Base-by-base conservation (phyloP, 2,888 invertebrate genomes). In the Plebejus argus region DNA sequence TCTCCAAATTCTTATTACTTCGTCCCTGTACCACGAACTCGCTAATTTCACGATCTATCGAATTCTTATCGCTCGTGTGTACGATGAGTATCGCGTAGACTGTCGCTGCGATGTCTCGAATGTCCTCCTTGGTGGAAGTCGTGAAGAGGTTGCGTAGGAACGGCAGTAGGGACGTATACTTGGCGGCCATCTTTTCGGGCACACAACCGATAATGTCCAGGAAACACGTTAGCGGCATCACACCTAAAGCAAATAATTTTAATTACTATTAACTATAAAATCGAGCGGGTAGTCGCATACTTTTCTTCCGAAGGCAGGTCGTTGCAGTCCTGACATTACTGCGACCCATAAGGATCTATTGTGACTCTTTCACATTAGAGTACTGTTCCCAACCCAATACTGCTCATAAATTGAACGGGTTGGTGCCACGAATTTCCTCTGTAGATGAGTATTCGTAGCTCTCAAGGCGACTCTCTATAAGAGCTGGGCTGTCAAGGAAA, bases 131-230 rank as follows among this genome's bases (percentile, higher is more conserved):
- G 8, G 96, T 96, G 81, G 91, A 93, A 74, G 96, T 96, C 20
- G 95, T 95, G 76, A 97, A 92, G 1, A 96, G 89, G 79, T 95
- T 95, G 83, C 95, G 91, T 1, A 97, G 86, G 95, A 97, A 97
- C 6, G 95, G 94, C 18, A 96, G 85, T 23, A 97, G 95, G 53
- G 93, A 95, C 2, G 95, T 90, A 86, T 97, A 96, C 80, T 95
- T 95, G 53, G 95, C 85, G 0, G 96, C 95, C 84, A 98, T 95
- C 78, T 95, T 90, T 33, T 96, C 95, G 0, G 98, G 97, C 12
- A 97, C 95, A 79, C 97, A 97, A 66, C 98, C 98, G n/a, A 98
- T 94, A 33, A 98, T 94, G 90, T 98, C 98, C 82, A 98, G 93
- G 85, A 98, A 94, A 82, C 97, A 97, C 78, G 96, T 96, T 76